Conservation (phyloP, 2,888 invertebrate genomes). For the Thumatha senex region DNA sequence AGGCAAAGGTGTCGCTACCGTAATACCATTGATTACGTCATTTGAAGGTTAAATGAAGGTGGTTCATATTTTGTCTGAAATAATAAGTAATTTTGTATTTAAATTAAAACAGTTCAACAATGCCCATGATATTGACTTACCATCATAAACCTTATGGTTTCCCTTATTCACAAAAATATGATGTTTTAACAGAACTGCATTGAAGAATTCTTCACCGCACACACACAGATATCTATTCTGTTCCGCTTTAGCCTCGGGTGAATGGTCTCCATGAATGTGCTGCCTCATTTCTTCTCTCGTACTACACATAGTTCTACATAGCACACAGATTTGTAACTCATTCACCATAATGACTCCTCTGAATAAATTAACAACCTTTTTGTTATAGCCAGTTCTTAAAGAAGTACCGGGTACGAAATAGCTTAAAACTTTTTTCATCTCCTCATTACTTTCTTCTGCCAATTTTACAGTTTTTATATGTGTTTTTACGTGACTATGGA, state of each 20-base stretch:
- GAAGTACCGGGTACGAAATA: slow-evolving; percentile 20
- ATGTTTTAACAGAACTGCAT: slow-evolving; percentile 54
- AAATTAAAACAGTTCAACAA: no score
- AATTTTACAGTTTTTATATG: slow-evolving; percentile 24
- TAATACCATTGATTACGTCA: no score
- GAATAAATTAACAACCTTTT: slow-evolving; percentile 24
- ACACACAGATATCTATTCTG: slow-evolving; percentile 35
- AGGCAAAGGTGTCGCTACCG: no score
- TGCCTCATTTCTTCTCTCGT: slow-evolving; percentile 19
- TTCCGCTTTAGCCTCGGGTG: rapidly evolving
- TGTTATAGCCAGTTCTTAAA: slow-evolving; percentile 1
- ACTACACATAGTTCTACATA: slow-evolving; percentile 55
- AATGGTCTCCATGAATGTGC: slow-evolving; percentile 45
- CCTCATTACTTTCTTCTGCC: not conserved
- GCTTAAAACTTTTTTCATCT: not conserved
- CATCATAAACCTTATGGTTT: slow-evolving; percentile 19
- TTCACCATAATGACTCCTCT: slow-evolving; percentile 40
- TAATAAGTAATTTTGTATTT: no score
- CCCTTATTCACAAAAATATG: slow-evolving; percentile 51
- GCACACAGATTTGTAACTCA: slow-evolving; percentile 44
- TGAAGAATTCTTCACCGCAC: slow-evolving; percentile 54
- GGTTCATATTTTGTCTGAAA: no score
- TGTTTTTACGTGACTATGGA: slow-evolving; percentile 33
- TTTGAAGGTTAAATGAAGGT: no score
- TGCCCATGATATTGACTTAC: slow-evolving; percentile 29